These are phyloP conservation scores for Brotula barbata DNA, from an alignment of 2,797 vertebrate genomes.

Conservation along the genomic window DNA sequence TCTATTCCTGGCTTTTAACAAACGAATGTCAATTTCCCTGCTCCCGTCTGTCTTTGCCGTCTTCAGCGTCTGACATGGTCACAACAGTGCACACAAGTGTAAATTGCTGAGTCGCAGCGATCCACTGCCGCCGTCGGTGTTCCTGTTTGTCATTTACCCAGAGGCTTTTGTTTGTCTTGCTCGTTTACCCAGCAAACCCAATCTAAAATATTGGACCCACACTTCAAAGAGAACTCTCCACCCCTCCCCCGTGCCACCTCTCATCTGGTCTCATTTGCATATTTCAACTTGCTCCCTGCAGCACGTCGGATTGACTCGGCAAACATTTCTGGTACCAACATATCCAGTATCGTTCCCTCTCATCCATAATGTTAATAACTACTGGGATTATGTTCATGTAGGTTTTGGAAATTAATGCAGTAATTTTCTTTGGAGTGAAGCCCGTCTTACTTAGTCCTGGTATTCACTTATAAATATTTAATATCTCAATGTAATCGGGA, in stretches of 20 bases:
- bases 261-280: constrained; percentile 62
- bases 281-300: constrained; percentile 55
- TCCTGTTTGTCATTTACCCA: constrained; percentile 67
- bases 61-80: constrained; percentile 23
- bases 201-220: constrained; percentile 54
- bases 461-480: too few relatives aligned
- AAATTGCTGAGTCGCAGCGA: constrained; percentile 48
- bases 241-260: constrained; percentile 35
- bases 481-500: too few relatives aligned
- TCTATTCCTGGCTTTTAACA: neutral
- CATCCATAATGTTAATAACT: constrained; percentile 15
- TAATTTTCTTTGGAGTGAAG: too few relatives aligned
- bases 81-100: constrained; percentile 45
- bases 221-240: constrained; percentile 70
- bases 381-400: neutral
- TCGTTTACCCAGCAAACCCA: constrained; percentile 66
- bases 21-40: constrained; percentile 48
- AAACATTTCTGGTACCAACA: constrained; percentile 61
- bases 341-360: constrained; percentile 28
- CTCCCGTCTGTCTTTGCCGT: too few relatives aligned
- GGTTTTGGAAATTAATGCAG: constrained; percentile 16
- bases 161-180: constrained; percentile 62
- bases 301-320: constrained; percentile 57
- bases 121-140: constrained; percentile 48
- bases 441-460: too few relatives aligned